Evolutionary conservation across 2,888 invertebrate species (phyloP).

Genomic region (Xiphydria camelus): DNA sequence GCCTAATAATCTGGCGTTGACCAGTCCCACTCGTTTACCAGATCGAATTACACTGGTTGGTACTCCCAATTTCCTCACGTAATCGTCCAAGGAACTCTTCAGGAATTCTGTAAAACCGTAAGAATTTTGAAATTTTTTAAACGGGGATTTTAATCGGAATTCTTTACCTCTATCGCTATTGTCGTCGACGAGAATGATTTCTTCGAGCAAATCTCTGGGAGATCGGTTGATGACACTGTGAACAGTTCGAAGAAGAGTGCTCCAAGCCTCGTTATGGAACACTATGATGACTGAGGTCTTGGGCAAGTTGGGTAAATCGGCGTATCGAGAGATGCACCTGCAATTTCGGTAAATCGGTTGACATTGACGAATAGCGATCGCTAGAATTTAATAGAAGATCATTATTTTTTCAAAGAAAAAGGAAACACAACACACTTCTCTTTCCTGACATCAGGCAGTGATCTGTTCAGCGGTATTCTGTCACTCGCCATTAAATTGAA

Average conservation of each 20-base stretch:
- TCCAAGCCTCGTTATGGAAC: slow-evolving; percentile 99
- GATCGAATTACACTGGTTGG: slow-evolving; percentile 70
- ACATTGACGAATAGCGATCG: too few relatives aligned
- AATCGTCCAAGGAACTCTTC: slow-evolving; percentile 68
- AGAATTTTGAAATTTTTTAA: slow-evolving; percentile 1
- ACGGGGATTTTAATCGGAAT: slow-evolving; percentile 6
- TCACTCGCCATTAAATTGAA: slow-evolving; percentile 90
- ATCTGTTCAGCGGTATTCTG: slow-evolving; percentile 82
- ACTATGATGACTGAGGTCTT: slow-evolving; percentile 92
- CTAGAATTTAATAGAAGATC: neutral
- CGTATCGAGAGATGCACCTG: slow-evolving; percentile 68
- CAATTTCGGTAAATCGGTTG: slow-evolving; percentile 30
- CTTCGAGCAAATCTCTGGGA: slow-evolving; percentile 73
- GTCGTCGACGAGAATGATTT: slow-evolving; percentile 89
- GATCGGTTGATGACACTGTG: slow-evolving; percentile 92
- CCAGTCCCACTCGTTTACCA: slow-evolving; percentile 72
- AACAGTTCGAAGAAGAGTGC: slow-evolving; percentile 90
- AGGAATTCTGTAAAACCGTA: slow-evolving; percentile 62
- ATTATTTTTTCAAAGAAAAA: too few relatives aligned
- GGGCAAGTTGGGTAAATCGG: slow-evolving; percentile 69
- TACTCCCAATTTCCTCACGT: slow-evolving; percentile 66
- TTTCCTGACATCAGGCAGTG: slow-evolving; percentile 81
- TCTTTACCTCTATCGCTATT: slow-evolving; percentile 77
- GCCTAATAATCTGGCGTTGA: slow-evolving; percentile 80
- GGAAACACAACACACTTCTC: slow-evolving; percentile 64